Percentiles rank a stretch among this genome's conserved stretches.
These are phyloP conservation scores for Drosophila obscura DNA, from an alignment of 1,140 invertebrate species.

Conservation along the genomic window DNA sequence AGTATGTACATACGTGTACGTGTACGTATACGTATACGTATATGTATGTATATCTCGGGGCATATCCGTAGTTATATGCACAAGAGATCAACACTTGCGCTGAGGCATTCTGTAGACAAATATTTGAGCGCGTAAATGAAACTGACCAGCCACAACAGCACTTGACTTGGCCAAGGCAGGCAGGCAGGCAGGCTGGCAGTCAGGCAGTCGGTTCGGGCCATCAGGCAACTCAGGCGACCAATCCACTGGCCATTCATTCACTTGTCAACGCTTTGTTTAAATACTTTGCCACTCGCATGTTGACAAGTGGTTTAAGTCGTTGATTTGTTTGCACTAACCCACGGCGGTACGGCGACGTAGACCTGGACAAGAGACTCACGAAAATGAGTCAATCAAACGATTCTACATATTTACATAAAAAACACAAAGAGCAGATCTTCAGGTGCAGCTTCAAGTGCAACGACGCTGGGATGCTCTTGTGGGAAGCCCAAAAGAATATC, in stretches of 20 bases:
- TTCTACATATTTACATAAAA: slow-evolving; percentile 60
- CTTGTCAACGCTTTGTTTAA: slow-evolving; percentile 80
- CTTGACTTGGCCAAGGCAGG: slow-evolving; percentile 60
- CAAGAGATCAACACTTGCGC: slow-evolving; percentile 79
- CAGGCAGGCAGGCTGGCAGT: not conserved
- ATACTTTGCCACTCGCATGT: slow-evolving; percentile 80
- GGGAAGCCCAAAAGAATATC: too few relatives aligned
- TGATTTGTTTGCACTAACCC: slow-evolving; percentile 74
- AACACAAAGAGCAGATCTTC: not conserved
- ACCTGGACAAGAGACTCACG: slow-evolving; percentile 49
- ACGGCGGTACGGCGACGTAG: slow-evolving; percentile 2
- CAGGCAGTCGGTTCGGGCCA: slow-evolving; percentile 4
- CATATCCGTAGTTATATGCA: slow-evolving; percentile 47
- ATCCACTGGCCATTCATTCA: slow-evolving; percentile 71
- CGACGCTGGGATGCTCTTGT: not conserved
- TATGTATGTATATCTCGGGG: too few relatives aligned
- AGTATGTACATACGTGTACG: too few relatives aligned
- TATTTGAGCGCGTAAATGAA: slow-evolving; percentile 81
- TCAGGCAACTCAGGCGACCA: slow-evolving; percentile 24
- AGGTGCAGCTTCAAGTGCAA: not conserved
- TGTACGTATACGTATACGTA: too few relatives aligned
- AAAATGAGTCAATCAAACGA: slow-evolving; percentile 79
- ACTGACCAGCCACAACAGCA: slow-evolving; percentile 78
- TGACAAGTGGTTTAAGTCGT: slow-evolving; percentile 82
- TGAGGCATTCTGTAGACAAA: slow-evolving; percentile 78